phyloP scores from a whole-genome alignment of 1,140 invertebrate genomes.

The Hyles vespertilio region DNA sequence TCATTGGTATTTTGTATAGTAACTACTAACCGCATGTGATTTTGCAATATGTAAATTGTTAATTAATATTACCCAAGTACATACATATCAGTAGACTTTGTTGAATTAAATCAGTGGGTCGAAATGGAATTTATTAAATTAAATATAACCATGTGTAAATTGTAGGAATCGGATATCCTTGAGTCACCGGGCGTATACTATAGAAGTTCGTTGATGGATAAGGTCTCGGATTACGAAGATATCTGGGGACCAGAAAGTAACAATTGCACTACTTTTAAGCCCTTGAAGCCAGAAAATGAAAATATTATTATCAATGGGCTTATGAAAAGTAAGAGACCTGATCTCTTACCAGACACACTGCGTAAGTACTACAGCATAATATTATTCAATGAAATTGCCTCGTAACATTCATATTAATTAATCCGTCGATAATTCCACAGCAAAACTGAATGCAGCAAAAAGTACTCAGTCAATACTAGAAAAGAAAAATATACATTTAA shows the following conservation, averaged over 20 bases:
- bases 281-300: conserved; percentile 73
- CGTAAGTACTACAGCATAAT: conserved; percentile 67
- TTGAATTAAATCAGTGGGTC: neutral
- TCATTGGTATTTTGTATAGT: conserved; percentile 28
- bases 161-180: conserved; percentile 89
- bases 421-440: conserved; percentile 30
- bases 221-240: conserved; percentile 96
- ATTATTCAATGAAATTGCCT: neutral
- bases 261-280: conserved; percentile 77
- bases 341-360: conserved; percentile 80
- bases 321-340: conserved; percentile 78
- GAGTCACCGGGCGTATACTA: conserved; percentile 90
- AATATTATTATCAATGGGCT: conserved; percentile 68
- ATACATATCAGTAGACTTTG: conserved; percentile 8
- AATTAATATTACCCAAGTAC: conserved; percentile 6
- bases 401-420: conserved; percentile 2
- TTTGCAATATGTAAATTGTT: conserved; percentile 2
- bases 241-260: conserved; percentile 88
- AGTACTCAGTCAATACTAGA: conserved; percentile 65
- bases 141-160: conserved; percentile 29
- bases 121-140: too few relatives aligned
- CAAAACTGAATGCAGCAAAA: conserved; percentile 61
- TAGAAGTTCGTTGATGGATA: conserved; percentile 90
- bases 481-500: conserved; percentile 62
- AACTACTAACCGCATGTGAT: conserved; percentile 48